Evolutionary conservation across 2,888 invertebrate species (phyloP).

Genomic region (Nymphalis polychloros): DNA sequence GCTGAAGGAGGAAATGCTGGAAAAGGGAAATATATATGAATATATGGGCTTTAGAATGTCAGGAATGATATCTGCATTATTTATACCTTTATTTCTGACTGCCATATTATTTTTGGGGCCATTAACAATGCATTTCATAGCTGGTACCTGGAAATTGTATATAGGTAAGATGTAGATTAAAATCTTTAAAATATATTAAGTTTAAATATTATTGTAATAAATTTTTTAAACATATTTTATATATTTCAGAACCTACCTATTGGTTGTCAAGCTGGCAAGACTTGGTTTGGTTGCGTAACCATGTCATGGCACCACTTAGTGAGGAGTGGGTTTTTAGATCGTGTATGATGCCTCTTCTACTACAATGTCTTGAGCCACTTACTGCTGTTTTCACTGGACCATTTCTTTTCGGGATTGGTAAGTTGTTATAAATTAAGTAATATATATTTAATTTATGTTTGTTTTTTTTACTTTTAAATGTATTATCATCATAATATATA

Average conservation of each 20-base stretch:
- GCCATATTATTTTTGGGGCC: constrained; percentile 92
- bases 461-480: neutral
- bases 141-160: constrained; percentile 86
- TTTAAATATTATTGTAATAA: neutral
- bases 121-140: constrained; percentile 86
- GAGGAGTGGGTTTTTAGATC: constrained; percentile 98
- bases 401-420: constrained; percentile 94
- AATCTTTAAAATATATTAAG: neutral
- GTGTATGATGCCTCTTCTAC: constrained; percentile 95
- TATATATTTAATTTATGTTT: constrained; percentile 1
- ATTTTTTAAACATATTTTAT: neutral
- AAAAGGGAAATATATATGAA: constrained; percentile 84
- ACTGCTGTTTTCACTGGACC: constrained; percentile 92
- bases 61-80: constrained; percentile 87
- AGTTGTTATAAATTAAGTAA: constrained; percentile 42
- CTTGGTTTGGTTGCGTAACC: constrained; percentile 92
- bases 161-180: constrained; percentile 74
- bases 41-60: constrained; percentile 88
- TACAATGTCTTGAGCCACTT: constrained; percentile 89
- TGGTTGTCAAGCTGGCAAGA: constrained; percentile 88
- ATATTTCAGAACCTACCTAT: constrained; percentile 83
- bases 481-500: neutral
- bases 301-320: constrained; percentile 94
- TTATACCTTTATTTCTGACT: constrained; percentile 89
- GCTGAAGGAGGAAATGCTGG: constrained; percentile 83